Evolutionary conservation across 2,888 invertebrate genomes (phyloP).

Genomic region (Yponomeuta sedellus): DNA sequence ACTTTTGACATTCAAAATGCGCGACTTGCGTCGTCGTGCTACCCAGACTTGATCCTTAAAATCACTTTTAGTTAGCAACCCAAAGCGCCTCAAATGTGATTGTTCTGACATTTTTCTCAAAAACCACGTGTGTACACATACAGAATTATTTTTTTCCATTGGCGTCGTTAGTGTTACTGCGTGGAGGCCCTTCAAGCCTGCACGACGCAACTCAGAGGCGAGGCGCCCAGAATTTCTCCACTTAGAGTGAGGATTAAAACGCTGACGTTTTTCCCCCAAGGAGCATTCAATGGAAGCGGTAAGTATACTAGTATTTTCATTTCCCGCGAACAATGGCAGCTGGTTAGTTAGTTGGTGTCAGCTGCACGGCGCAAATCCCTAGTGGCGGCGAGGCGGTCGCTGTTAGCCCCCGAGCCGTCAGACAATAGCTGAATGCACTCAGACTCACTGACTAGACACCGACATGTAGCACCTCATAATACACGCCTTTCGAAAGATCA

Average conservation of each 20-base stretch:
- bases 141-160: no score
- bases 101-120: no score
- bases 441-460: not conserved
- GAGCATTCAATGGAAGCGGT: not conserved
- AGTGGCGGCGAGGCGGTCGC: not conserved
- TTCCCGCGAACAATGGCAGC: not conserved
- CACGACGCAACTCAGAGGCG: no score
- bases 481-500: not conserved
- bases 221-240: not conserved
- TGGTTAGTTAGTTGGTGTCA: conserved; percentile 1
- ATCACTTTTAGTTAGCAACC: no score
- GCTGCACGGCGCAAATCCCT: not conserved
- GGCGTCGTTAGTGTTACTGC: no score
- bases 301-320: not conserved
- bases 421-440: not conserved
- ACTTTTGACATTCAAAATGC: no score
- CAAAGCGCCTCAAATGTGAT: no score
- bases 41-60: no score
- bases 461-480: not conserved
- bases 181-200: no score
- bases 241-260: not conserved
- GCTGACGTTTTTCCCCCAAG: not conserved
- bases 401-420: not conserved
- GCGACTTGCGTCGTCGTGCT: no score
- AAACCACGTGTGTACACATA: no score